Base-by-base conservation (phyloP, 2,888 invertebrate genomes). In the Dioctria rufipes region DNA sequence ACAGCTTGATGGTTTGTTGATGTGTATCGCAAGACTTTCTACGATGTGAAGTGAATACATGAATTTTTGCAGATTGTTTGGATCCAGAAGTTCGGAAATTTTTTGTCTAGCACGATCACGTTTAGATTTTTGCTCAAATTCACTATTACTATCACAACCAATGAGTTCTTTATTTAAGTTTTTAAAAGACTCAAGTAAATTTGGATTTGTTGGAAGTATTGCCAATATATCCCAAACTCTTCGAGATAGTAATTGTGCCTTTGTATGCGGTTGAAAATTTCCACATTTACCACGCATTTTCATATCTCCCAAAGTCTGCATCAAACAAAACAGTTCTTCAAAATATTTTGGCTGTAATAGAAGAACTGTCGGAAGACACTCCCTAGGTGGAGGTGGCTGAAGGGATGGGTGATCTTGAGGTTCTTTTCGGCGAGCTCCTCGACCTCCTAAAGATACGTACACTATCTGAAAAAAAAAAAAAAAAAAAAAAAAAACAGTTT, bases 31-130 rank as follows among this genome's bases (percentile, higher is more conserved):
- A 40, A 95, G 89, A 54, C 93, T 93, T 87, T 96, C 96, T 0
- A 98, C 95, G 83, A 98, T 97, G 88, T 97, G 97, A 82, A 98
- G 89, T 0, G 96, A 96, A 87, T 98, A 98, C 96, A 98, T 97
- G 78, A 98, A 92, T 87, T 97, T 97, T 89, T 98, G 98, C 0
- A 97, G 95, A 87, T 96, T 96, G 43, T 93, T 93, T 0, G 97
- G 95, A 89, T 97, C 95, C 9, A 98, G 91, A 1, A 98, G 89
- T 84, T 95, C 94, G 37, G 93, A 92, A 67, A 96, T 85, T 83
- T 87, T 88, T 78, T 87, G 86, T 80, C 88, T 88, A 46, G 87
- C 87, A 42, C 86, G 85, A 51, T 88, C 89, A n/a, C 86, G 87
- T 80, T 87, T 87, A n/a, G 85, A 84, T 66, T 85, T 85, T 54